A percentile compares a stretch with the other conserved stretches of the same genome.
Conservation (phyloP, 2,888 invertebrate species). For the Gibbula magus region DNA sequence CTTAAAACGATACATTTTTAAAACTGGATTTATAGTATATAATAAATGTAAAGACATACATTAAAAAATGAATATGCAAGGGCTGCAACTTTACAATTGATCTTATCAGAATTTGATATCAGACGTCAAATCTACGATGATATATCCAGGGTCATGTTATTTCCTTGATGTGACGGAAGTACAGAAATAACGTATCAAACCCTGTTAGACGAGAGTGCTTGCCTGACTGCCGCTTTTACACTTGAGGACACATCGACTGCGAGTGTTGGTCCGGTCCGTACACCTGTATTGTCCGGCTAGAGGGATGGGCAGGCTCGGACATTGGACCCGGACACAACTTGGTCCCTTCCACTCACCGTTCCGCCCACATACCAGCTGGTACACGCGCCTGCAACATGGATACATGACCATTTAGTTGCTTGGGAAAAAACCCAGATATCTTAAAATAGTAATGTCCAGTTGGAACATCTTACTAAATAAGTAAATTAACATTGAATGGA, state of each 20-base stretch:
- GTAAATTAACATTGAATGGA: too few relatives aligned
- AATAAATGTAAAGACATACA: too few relatives aligned
- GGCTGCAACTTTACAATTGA: too few relatives aligned
- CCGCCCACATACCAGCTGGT: constrained; percentile 52
- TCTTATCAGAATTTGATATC: too few relatives aligned
- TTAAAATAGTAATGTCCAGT: too few relatives aligned
- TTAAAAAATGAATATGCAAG: too few relatives aligned
- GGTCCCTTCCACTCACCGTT: constrained; percentile 63
- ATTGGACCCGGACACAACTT: constrained; percentile 56
- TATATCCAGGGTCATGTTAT: neutral
- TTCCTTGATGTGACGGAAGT: too few relatives aligned
- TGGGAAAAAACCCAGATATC: neutral
- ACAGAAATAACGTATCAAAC: neutral
- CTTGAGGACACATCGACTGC: constrained; percentile 58
- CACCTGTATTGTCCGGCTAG: constrained; percentile 63
- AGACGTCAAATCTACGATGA: too few relatives aligned
- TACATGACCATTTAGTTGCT: too few relatives aligned
- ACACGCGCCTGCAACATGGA: constrained; percentile 46
- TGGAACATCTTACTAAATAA: too few relatives aligned
- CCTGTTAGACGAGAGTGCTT: neutral
- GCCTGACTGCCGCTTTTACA: constrained; percentile 55
- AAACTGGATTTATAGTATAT: too few relatives aligned
- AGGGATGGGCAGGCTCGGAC: constrained; percentile 50
- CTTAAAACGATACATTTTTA: too few relatives aligned
- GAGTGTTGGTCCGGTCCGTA: constrained; percentile 49